Conservation (phyloP, 2,888 invertebrate genomes). For the Andrena trimmerana region DNA sequence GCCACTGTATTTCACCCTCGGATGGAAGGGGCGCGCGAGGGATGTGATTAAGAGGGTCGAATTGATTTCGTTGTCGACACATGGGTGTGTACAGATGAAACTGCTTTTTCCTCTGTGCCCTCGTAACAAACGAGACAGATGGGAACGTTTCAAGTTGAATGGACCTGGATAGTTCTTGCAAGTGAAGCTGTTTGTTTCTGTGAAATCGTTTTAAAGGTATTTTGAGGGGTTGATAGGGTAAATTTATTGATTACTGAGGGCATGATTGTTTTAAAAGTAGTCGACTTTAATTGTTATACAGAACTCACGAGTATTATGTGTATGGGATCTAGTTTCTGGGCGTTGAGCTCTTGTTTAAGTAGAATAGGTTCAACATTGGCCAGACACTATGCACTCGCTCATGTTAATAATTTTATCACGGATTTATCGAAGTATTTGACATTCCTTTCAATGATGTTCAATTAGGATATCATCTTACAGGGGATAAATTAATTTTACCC, state of each 20-base stretch:
- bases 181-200: neutral
- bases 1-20: neutral
- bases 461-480: too few relatives aligned
- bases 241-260: neutral
- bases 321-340: too few relatives aligned
- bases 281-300: too few relatives aligned
- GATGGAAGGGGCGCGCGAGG: neutral
- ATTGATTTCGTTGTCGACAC: conserved; percentile 44
- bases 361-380: neutral
- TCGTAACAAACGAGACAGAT: neutral
- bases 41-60: conserved; percentile 19
- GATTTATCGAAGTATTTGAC: too few relatives aligned
- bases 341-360: neutral
- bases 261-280: too few relatives aligned
- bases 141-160: conserved; percentile 1
- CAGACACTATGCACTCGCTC: neutral
- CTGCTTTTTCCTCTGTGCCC: conserved; percentile 4
- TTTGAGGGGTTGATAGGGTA: neutral
- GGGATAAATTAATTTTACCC: too few relatives aligned
- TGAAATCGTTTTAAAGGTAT: neutral
- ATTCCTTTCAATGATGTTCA: too few relatives aligned
- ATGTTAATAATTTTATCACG: too few relatives aligned
- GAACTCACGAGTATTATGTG: too few relatives aligned
- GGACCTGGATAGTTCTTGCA: neutral
- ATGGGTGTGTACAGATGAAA: neutral